Evolutionary conservation across 2,797 vertebrate genomes (phyloP).

Genomic region (Anas flavirostris): DNA sequence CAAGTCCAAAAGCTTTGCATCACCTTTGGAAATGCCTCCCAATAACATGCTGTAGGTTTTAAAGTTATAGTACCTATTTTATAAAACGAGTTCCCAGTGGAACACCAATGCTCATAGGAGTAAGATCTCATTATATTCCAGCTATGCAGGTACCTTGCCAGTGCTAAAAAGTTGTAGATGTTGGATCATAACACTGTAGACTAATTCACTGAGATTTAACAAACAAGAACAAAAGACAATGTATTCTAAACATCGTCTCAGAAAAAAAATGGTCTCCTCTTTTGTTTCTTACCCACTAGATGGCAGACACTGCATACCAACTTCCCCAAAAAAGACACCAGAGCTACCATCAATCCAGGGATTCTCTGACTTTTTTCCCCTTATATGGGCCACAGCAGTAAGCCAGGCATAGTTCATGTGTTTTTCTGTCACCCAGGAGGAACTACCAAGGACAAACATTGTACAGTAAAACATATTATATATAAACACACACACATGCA

Average conservation of each 20-base stretch:
- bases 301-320: background rate
- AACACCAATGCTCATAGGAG: background rate
- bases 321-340: no score
- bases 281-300: conserved; percentile 1
- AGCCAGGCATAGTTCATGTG: rapidly evolving
- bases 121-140: background rate
- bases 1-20: background rate
- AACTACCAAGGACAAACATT: background rate
- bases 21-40: background rate
- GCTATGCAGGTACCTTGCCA: background rate
- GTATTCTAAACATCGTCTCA: no score
- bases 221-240: background rate
- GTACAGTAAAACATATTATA: background rate
- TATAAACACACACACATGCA: background rate
- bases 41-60: background rate
- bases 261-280: background rate
- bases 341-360: no score
- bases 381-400: background rate
- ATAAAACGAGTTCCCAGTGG: background rate
- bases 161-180: background rate
- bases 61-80: background rate
- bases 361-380: background rate
- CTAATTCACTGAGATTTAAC: background rate
- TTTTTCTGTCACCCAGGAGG: background rate
- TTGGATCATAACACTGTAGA: background rate